Evolutionary conservation across 1,140 invertebrate species (phyloP).

Genomic region (Eurosta solidaginis): DNA sequence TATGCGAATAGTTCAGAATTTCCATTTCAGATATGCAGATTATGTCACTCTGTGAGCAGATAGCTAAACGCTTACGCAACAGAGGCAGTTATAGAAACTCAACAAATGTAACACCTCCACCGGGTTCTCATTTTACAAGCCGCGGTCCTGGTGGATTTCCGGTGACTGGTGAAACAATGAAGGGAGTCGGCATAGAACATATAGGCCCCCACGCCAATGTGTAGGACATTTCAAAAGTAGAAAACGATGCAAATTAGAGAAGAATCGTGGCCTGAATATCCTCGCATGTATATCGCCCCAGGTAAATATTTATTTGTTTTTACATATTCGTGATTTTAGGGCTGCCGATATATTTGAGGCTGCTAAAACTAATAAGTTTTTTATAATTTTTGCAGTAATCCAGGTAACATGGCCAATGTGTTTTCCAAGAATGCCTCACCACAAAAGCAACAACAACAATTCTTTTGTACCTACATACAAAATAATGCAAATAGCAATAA

Average conservation of each 20-base stretch:
- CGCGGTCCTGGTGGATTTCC: constrained; percentile 54
- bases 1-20: not conserved
- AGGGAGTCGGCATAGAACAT: no score
- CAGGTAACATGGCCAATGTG: constrained; percentile 47
- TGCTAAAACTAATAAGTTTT: no score
- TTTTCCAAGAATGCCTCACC: constrained; percentile 55
- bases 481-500: constrained; percentile 39
- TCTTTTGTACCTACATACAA: constrained; percentile 56
- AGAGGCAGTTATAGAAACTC: constrained; percentile 32
- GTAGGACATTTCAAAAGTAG: no score
- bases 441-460: constrained; percentile 47
- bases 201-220: no score
- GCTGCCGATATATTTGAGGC: no score
- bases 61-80: constrained; percentile 42
- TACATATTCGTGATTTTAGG: not conserved
- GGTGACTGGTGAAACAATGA: constrained; percentile 59
- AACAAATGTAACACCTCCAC: constrained; percentile 47
- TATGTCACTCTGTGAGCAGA: constrained; percentile 44
- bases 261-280: no score
- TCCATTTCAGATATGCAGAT: constrained; percentile 43
- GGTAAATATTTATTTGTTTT: not conserved
- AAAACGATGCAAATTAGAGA: no score
- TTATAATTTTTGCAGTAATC: constrained; percentile 34
- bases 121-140: constrained; percentile 52
- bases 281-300: no score